phyloP scores from a whole-genome alignment of 1,140 invertebrate species.

The Drosophila ogumai region DNA sequence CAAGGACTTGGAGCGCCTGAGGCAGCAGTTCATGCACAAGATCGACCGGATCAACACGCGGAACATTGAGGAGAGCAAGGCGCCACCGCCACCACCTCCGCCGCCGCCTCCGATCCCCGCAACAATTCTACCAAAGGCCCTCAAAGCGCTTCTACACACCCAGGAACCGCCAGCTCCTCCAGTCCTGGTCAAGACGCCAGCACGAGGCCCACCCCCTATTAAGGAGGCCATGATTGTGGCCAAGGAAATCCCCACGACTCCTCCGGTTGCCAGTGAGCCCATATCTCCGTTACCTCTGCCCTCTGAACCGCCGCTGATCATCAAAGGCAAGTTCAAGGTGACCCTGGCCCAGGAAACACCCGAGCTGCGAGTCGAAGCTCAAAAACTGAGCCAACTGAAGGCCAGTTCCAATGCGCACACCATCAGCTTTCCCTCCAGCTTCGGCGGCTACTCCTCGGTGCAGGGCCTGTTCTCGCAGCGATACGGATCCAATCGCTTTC shows the following conservation, averaged over 20 bases:
- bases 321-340: constrained; percentile 82
- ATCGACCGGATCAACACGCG: constrained; percentile 78
- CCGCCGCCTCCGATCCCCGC: constrained; percentile 79
- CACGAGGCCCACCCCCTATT: not conserved
- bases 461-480: constrained; percentile 85
- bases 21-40: constrained; percentile 83
- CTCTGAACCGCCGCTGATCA: constrained; percentile 58
- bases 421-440: constrained; percentile 87
- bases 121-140: constrained; percentile 75
- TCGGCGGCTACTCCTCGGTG: constrained; percentile 86
- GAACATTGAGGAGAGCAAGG: constrained; percentile 71
- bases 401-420: constrained; percentile 87
- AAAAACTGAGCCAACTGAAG: constrained; percentile 75
- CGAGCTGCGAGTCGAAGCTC: constrained; percentile 85
- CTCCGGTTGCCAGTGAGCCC: constrained; percentile 3
- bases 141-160: constrained; percentile 73
- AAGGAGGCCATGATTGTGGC: not conserved
- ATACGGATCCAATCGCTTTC: constrained; percentile 73
- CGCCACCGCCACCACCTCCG: constrained; percentile 59
- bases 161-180: constrained; percentile 29
- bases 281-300: constrained; percentile 35
- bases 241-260: not conserved
- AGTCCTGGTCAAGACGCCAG: not conserved
- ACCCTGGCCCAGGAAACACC: constrained; percentile 85
- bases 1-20: constrained; percentile 73